phyloP scores from a whole-genome alignment of 2,113 vertebrate species.

The Ivindomyrus marchei region DNA sequence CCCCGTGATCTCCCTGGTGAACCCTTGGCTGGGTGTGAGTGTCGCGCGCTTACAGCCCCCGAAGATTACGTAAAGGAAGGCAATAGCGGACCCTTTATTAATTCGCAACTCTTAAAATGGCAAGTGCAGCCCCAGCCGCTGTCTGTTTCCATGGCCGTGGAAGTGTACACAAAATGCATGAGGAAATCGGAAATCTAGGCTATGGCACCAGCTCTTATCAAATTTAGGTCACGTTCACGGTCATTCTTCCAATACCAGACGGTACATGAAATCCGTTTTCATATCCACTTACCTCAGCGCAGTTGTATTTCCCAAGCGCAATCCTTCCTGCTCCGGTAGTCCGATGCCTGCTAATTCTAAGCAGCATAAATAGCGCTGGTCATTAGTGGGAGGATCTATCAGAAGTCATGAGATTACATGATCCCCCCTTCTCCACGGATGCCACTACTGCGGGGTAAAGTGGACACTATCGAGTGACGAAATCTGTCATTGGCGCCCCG shows the following conservation, averaged over 20 bases:
- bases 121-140: background rate
- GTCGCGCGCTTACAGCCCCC: background rate
- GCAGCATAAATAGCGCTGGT: conserved; percentile 29
- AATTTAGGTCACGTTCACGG: conserved; percentile 43
- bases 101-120: background rate
- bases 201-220: conserved; percentile 5
- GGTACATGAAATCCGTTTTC: background rate
- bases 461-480: background rate
- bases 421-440: conserved; percentile 4
- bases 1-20: background rate
- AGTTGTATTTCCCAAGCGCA: conserved; percentile 17
- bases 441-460: background rate
- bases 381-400: conserved; percentile 27
- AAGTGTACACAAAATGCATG: background rate
- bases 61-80: background rate
- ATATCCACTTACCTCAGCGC: conserved; percentile 21
- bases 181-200: background rate
- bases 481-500: background rate
- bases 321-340: conserved; percentile 13
- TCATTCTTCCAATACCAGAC: background rate
- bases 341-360: background rate
- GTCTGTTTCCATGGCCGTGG: background rate
- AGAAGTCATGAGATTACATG: conserved; percentile 25
- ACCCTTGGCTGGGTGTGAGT: background rate
- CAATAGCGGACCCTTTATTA: background rate